These are phyloP conservation scores for Actinemys pallida DNA, from an alignment of 2,113 vertebrate genomes.

Conservation along the genomic window DNA sequence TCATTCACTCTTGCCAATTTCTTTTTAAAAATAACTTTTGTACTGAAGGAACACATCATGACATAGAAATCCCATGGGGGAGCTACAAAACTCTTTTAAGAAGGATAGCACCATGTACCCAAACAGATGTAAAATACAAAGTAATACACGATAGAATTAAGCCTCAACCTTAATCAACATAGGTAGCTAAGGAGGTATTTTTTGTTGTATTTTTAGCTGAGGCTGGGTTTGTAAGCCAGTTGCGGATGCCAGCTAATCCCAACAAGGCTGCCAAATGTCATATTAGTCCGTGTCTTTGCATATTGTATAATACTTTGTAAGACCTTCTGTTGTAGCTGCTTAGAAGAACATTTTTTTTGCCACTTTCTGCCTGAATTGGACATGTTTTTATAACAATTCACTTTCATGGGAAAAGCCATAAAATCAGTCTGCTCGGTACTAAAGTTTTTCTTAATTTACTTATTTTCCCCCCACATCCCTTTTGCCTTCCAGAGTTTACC, in stretches of 20 bases:
- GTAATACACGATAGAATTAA: background rate
- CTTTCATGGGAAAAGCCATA: conserved; percentile 2
- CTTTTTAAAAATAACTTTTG: background rate
- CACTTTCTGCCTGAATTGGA: background rate
- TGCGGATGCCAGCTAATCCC: background rate
- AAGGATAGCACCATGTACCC: background rate
- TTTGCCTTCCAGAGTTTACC: background rate
- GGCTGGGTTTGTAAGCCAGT: background rate
- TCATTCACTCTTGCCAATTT: background rate
- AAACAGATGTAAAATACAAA: background rate
- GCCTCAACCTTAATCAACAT: background rate
- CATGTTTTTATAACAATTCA: background rate
- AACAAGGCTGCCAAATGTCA: conserved; percentile 13
- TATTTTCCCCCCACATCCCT: background rate
- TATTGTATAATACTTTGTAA: background rate
- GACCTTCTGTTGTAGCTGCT: background rate
- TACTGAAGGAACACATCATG: background rate
- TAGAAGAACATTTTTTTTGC: background rate
- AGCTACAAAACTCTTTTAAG: background rate
- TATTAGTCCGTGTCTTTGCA: background rate
- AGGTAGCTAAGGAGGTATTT: background rate
- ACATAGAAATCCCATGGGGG: background rate
- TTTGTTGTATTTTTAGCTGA: background rate
- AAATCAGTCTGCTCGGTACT: background rate
- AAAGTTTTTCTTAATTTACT: background rate